Base-by-base conservation (phyloP, 2,113 vertebrate species). In the Notothenia rossii region DNA sequence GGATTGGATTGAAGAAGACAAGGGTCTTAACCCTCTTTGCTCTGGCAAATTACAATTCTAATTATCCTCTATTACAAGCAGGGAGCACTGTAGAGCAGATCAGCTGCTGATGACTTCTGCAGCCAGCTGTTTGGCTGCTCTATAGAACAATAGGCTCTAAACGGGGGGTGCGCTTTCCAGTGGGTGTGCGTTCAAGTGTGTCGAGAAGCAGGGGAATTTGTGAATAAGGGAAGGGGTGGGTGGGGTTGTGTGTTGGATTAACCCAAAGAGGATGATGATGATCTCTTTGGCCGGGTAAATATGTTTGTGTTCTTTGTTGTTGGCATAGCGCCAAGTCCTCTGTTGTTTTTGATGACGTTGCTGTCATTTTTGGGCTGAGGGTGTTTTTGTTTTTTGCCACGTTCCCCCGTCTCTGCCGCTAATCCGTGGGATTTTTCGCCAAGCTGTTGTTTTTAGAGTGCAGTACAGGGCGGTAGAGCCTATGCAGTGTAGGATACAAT, bases 41-140 rank as follows among this genome's bases (percentile, higher is more conserved):
- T 72, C 58, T 9, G 70, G 82, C 88, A 89, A 92, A 90, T 91
- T 91, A 86, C 85, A 91, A 88, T 86, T 92, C 66, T 86, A 93
- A 91, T 92, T 88, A 90, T 91, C 83, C 79, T 88, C 81, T 9
- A 82, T 92, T 86, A 93, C 86, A 90, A 86, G 78, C 84, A 51
- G 87, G 72, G 73, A 80, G 75, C 54, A 11, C 79, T 84, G 81
- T 72, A 69, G 80, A 90, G 85, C 82, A 84, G 84, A 91, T 90
- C 90, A 75, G 81, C 87, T 70, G 88, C 77, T 68, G 87, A 91
- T 87, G 86, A 85, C 83, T 90, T 87, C 76, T 89, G 63, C 65
- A 77, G 66, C 84, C 89, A 92, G 89, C 89, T 92, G 91, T 86
- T 90, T 82, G 29, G 72, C 46, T 18, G 72, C 74, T 79, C 84